Base-by-base conservation (phyloP, 2,888 invertebrate genomes). In the Artemia sinica region DNA sequence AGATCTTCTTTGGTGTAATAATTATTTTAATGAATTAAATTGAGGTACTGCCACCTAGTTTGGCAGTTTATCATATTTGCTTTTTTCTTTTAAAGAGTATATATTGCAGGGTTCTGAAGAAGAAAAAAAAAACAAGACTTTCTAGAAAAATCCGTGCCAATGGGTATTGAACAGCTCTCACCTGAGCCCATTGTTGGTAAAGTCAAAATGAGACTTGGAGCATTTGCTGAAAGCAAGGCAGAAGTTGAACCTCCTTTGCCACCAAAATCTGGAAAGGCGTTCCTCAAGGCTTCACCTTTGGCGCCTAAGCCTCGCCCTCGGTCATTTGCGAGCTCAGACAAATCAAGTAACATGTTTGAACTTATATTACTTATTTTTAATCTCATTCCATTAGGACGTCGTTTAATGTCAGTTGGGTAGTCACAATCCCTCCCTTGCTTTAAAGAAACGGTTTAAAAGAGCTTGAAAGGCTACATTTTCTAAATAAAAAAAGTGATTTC, bases 181-280 rank as follows among this genome's bases (percentile, higher is more conserved):
- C 8, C n/a, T 18, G 58, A 18, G 18, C 28, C 28, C 4, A 18
- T 8, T 8, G 14, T 18, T 10, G 58, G 58, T 8, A 58, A 58
- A 18, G 18, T 58, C 0, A 58, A 58, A 18, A 58, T 58, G 58
- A n/a, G 58, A 10, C n/a, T 58, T n/a, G n/a, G 14, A 58, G 58
- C 58, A 1, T 58, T 58, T 58, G n/a, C 58, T n/a, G 58, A 58
- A 1, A 58, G 14, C 14, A 58, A 9, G 9, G 1, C 10, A 18
- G 58, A 58, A 58, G 58, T 18, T n/a, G 58, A 58, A 58, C 58
- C 58, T 18, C 58, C 58, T 10, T 58, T 58, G 18, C 58, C 58
- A n/a, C 58, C 58, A 14, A 58, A 58, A 18, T 10, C 58, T 58
- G 58, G 58, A 18, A 58, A 58, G 18, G 58, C 58, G 8, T 2